Conservation (phyloP, 1,140 invertebrate species). For the Diploscapter pachys region DNA sequence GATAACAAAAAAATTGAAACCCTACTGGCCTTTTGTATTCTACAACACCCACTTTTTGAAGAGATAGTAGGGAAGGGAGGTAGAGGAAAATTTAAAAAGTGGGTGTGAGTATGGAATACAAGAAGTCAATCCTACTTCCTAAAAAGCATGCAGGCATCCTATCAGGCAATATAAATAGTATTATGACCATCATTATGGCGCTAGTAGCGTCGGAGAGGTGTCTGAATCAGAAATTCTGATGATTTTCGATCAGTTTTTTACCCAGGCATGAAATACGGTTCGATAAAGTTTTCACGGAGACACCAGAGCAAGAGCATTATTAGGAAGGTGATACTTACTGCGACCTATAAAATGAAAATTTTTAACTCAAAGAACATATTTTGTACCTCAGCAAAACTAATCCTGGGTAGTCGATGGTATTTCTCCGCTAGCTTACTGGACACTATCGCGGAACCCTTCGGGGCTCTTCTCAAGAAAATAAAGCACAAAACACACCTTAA, state of each 20-base stretch:
- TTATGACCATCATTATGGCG: conserved; percentile 60
- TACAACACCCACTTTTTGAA: neutral
- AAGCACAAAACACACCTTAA: conserved; percentile 25
- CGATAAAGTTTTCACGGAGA: conserved; percentile 70
- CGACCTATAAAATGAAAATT: no score
- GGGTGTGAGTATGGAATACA: no score
- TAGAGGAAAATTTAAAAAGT: no score
- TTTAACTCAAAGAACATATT: conserved; percentile 65
- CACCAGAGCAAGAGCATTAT: conserved; percentile 79
- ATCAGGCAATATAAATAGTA: conserved; percentile 59
- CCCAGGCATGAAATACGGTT: conserved; percentile 76
- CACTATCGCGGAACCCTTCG: conserved; percentile 37
- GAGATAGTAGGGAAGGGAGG: no score
- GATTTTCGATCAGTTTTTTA: conserved; percentile 51
- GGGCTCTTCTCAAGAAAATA: conserved; percentile 28
- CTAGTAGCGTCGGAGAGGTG: conserved; percentile 61
- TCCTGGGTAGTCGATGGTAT: conserved; percentile 23
- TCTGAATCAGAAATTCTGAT: conserved; percentile 47
- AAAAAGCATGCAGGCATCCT: conserved; percentile 18
- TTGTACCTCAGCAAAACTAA: conserved; percentile 70
- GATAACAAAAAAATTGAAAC: neutral
- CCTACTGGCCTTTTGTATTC: neutral
- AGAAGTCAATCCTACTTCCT: no score
- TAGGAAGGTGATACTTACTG: no score
- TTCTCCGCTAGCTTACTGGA: conserved; percentile 38